Evolutionary conservation across 2,888 invertebrate species (phyloP), one percentile per base, ranked within the genome.

Genomic region (Xanthia icteritia): DNA sequence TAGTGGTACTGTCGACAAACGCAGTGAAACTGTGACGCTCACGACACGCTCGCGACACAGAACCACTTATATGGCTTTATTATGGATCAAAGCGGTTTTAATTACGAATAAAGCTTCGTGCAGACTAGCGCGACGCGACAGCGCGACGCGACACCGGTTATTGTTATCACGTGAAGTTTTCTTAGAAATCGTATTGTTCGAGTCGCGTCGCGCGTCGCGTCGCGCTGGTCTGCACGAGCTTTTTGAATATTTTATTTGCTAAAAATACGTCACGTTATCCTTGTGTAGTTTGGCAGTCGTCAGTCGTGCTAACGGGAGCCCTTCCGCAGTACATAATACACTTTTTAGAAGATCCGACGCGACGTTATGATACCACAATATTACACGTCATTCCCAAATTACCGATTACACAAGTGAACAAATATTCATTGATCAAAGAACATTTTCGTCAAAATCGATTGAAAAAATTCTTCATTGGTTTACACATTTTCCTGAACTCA

Each of bases 11-110:
- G 51, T n/a, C n/a, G 39, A 20, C 77, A 23, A n/a, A 31, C 15
- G 23, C 48, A 39, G 6, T 15, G 42, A 2, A 8, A 36, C 61
- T 42, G 60, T 77, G 69, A 69, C 61, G 54, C n/a, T n/a, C n/a
- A n/a, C n/a, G n/a, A 2, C 31, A 31, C 31, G 31, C 31, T 69
- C 42, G 61, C n/a, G 13, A 54, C 51, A 54, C n/a, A 42, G 58
- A 17, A 63, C 6, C 27, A 66, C 51, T 31, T 17, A 31, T 48
- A 67, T 45, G 4, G 27, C n/a, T 45, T 36, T 61, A 17, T 45
- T 23, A 77, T 70, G 27, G 54, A 63, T 45, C 23, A 36, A 11
- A 54, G 69, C 61, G 9, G 36, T 61, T 78, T 45, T 54, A 27
- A 54, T 78, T 20, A 45, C 20, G 51, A 20, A 51, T 51, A 20